Evolutionary conservation across 2,113 vertebrate species (phyloP), one percentile per base, ranked within the genome.

Genomic region (Pituophis catenifer): DNA sequence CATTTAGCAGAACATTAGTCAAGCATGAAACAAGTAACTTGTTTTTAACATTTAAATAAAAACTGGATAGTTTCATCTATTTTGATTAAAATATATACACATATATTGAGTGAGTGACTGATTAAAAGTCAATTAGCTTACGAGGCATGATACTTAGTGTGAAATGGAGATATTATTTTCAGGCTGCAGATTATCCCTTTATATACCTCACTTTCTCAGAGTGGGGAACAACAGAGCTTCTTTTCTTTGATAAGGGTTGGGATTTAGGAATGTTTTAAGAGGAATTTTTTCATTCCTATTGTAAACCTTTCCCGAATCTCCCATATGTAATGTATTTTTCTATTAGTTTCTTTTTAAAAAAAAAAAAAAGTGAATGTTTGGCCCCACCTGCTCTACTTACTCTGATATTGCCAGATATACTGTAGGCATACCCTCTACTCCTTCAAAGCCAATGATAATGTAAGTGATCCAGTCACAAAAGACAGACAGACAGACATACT

Each of bases 1-100:
- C 26, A 91, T 3, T 48, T 95, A 94, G 33, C 95, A 86, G 95
- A 93, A 91, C 11, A 59, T 52, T n/a, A n/a, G 5, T 93, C 9
- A 9, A 90, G 94, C 94, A 58, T 81, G 0, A 0, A 75, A 75
- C 54, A 89, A 48, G 15, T 33, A n/a, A 59, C 33, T 29, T 21
- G 50, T 91, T 57, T 87, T 87, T 58, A 62, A 55, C 23, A 55
- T 53, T 29, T 75, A 62, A 90, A 44, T 5, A 62, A 19, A 29
- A 93, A 19, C 15, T 86, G 24, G 50, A 48, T 65, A 19, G 2
- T 59, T 93, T 52, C 44, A 54, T 4, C 21, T 75, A 12, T 54
- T 15, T 52, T 33, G 8, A 26, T 55, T 92, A 55, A 89, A 89
- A 38, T 92, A 75, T 89, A 88, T 48, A 65, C 15, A 5, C 48